These are phyloP conservation scores for Diplazon laetatorius DNA, from an alignment of 2,888 invertebrate species.

Conservation along the genomic window DNA sequence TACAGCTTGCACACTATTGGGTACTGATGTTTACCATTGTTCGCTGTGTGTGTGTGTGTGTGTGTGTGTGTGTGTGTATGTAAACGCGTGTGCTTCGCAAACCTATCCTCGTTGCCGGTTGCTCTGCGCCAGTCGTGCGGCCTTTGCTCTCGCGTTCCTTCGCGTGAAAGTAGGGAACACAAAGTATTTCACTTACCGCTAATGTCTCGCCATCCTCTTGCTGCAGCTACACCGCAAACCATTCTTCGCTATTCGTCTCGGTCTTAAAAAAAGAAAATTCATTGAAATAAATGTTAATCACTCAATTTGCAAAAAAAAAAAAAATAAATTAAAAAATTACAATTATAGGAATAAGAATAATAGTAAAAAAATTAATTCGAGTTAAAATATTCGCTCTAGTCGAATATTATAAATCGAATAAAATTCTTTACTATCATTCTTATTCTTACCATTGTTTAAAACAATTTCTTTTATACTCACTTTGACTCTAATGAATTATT, in stretches of 20 bases:
- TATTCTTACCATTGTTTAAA: too few species aligned
- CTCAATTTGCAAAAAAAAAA: too few species aligned
- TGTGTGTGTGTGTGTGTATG: conserved; percentile 11
- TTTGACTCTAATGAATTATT: too few species aligned
- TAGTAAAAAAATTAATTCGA: too few species aligned
- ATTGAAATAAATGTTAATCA: too few species aligned
- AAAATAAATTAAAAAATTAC: too few species aligned
- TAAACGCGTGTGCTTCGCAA: neutral
- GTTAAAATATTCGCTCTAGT: too few species aligned
- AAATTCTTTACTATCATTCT: too few species aligned
- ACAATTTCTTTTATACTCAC: too few species aligned
- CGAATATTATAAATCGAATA: too few species aligned
- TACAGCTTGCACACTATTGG: conserved; percentile 47
- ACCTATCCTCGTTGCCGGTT: conserved; percentile 63
- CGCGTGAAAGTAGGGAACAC: conserved; percentile 74
- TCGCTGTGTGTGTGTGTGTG: conserved; percentile 23
- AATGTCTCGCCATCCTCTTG: conserved; percentile 5
- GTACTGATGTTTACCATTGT: conserved; percentile 43
- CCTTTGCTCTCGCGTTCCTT: conserved; percentile 75
- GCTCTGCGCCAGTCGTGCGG: conserved; percentile 68
- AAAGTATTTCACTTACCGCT: conserved; percentile 42
- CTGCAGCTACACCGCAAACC: conserved; percentile 2
- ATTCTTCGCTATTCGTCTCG: neutral
- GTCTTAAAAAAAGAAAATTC: too few species aligned
- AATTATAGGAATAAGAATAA: too few species aligned